Evolutionary conservation across 2,888 invertebrate species (phyloP), one percentile per base, ranked within the genome.

Genomic region (Octonoba sinensis): DNA sequence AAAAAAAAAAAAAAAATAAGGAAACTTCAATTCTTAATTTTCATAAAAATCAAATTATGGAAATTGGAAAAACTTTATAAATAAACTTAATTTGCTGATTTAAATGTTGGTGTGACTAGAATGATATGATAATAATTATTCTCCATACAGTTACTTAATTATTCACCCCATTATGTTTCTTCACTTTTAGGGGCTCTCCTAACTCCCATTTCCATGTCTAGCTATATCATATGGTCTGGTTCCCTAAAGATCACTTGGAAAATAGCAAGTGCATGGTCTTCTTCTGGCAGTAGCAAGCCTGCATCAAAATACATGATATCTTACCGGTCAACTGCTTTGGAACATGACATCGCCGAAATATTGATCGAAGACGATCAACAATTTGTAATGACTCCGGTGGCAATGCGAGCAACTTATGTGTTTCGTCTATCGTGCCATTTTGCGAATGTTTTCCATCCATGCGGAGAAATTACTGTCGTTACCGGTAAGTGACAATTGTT

Each of bases 151-250:
- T 36, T 36, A 36, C 8, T 36, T 36, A n/a, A 36, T 36, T 36
- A 8, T 8, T 36, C n/a, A n/a, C n/a, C n/a, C n/a, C n/a, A n/a
- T 36, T 36, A 11, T 11, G 36, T 36, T 36, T 36, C 11, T 6
- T 36, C 11, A 6, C 6, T 65, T 59, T 12, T 36, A 83, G 83
- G 83, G 36, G 83, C 74, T 20, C 56, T 83, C 22, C 27, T 83
- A 0, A 79, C 62, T 0, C 79, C 78, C 1, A 44, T 83, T 3
- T 54, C 66, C 0, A 67, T 79, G 49, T 65, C 72, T 0, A 59
- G 51, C 2, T 83, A 79, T 56, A 57, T 78, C 11, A 65, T 79
- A 46, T 79, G 83, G 79, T 79, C 71, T 0, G 83, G 83, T 22
- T 46, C 66, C 3, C 6, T 79, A 1, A 59, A n/a, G 22, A 54